These are phyloP conservation scores for Tigriopus japonicus DNA, from an alignment of 1,140 invertebrate genomes.

Conservation along the genomic window DNA sequence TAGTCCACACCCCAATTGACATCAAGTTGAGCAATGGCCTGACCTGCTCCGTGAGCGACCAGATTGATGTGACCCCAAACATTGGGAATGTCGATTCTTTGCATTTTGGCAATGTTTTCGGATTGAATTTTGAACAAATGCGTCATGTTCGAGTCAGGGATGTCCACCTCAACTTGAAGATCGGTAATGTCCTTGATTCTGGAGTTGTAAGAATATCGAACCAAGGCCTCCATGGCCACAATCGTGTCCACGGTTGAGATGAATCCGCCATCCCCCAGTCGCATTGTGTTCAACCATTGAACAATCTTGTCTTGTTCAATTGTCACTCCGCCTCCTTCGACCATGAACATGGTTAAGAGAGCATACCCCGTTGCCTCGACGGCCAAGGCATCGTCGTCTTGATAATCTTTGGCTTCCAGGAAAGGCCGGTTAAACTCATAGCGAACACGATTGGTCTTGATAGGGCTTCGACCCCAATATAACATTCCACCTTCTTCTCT, in stretches of 20 bases:
- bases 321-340: constrained; percentile 26
- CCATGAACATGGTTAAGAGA: constrained; percentile 31
- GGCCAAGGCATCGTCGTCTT: constrained; percentile 27
- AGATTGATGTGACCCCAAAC: constrained; percentile 38
- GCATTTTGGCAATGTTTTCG: constrained; percentile 6
- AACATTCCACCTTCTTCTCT: constrained; percentile 27
- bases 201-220: constrained; percentile 35
- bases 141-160: constrained; percentile 15
- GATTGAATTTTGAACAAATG: constrained; percentile 10
- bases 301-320: constrained; percentile 31
- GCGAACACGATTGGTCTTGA: constrained; percentile 24
- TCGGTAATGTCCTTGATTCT: constrained; percentile 36
- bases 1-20: constrained; percentile 37
- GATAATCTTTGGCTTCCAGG: constrained; percentile 26
- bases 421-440: constrained; percentile 32
- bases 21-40: constrained; percentile 36
- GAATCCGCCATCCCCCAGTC: constrained; percentile 35
- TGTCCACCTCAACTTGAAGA: constrained; percentile 26
- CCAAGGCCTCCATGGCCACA: constrained; percentile 37
- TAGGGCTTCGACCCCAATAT: constrained; percentile 29
- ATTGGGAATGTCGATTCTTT: constrained; percentile 24
- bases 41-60: constrained; percentile 33
- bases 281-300: constrained; percentile 37
- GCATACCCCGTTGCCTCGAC: constrained; percentile 40
- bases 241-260: constrained; percentile 38